These are phyloP conservation scores for Nowickia ferox DNA, from an alignment of 2,888 invertebrate species.

Conservation along the genomic window DNA sequence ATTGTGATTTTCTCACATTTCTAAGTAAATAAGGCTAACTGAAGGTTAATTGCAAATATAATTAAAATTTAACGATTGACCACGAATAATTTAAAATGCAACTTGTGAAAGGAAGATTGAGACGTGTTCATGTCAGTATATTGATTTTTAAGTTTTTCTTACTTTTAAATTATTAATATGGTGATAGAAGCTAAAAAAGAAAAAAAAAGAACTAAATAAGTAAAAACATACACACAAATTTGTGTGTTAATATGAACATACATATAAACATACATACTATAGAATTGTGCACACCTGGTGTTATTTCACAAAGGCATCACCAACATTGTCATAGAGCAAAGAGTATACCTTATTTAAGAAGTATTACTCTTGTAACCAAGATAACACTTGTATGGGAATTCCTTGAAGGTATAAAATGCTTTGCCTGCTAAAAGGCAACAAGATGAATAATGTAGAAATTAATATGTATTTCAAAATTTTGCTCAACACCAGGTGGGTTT, in stretches of 20 bases:
- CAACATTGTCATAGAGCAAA: background rate
- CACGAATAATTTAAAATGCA: background rate
- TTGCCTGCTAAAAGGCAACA: background rate
- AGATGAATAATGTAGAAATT: no score
- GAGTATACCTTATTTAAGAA: background rate
- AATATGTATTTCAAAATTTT: no score
- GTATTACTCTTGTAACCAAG: background rate
- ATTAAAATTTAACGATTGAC: background rate
- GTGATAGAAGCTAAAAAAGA: background rate
- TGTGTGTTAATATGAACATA: background rate
- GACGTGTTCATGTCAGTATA: constrained; percentile 27
- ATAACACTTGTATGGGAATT: background rate
- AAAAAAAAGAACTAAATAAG: background rate
- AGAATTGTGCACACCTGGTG: constrained; percentile 26
- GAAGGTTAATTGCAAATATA: background rate
- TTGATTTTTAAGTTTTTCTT: constrained; percentile 34
- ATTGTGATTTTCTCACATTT: background rate
- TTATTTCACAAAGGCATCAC: constrained; percentile 16
- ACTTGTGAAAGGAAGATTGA: background rate
- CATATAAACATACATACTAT: background rate
- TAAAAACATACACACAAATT: background rate
- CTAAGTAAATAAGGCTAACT: background rate
- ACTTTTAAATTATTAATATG: constrained; percentile 11
- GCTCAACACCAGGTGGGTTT: background rate
- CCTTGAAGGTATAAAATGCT: background rate